A percentile compares a stretch with the other conserved stretches of the same genome.
Evolutionary conservation across 2,113 vertebrate genomes (phyloP).

Genomic region (Notarius quadriscutis): DNA sequence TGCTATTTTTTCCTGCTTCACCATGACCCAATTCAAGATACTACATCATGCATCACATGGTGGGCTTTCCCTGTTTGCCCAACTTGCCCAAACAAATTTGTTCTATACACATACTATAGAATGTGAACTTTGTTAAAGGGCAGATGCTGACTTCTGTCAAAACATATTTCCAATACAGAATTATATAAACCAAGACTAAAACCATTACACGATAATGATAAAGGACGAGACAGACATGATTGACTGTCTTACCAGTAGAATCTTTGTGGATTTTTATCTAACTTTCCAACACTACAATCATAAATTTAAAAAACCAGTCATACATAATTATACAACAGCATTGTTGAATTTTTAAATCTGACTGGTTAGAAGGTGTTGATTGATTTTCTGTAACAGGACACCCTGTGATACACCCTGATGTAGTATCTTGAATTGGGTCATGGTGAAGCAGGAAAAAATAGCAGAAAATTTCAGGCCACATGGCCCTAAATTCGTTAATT

Average conservation of each 20-base stretch:
- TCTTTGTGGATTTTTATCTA: background rate
- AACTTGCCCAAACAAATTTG: too few species aligned
- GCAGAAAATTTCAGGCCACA: too few species aligned
- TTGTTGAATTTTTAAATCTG: background rate
- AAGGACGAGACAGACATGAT: background rate
- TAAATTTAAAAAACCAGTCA: background rate
- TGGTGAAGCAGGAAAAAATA: too few species aligned
- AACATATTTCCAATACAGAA: background rate
- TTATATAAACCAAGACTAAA: background rate
- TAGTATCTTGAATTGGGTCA: too few species aligned
- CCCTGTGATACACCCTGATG: too few species aligned
- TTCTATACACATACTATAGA: too few species aligned
- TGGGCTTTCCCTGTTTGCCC: too few species aligned
- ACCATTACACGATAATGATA: background rate
- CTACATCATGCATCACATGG: too few species aligned
- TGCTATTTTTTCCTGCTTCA: too few species aligned
- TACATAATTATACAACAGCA: background rate
- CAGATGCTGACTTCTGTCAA: background rate
- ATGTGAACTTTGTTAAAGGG: background rate
- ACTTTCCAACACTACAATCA: background rate
- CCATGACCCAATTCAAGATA: too few species aligned
- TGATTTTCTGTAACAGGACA: background rate
- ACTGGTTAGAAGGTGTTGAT: background rate
- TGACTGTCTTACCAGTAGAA: background rate
- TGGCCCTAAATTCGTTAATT: too few species aligned